phyloP scores from a whole-genome alignment of 2,888 invertebrate species.

The Aphidoletes aphidimyza region DNA sequence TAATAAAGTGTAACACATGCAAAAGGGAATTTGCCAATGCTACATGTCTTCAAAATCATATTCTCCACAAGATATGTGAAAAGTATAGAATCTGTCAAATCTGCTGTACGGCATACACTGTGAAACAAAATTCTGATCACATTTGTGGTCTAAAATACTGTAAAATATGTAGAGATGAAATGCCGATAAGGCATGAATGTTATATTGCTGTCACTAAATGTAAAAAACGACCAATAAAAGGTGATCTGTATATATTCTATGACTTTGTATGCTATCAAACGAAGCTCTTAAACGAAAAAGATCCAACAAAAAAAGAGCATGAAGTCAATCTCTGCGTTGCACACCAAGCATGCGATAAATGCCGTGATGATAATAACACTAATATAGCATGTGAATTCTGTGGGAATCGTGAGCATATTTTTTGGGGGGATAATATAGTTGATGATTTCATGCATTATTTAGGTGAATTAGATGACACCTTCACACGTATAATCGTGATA shows the following conservation, averaged over 20 bases:
- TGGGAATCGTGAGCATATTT: slow-evolving; percentile 9
- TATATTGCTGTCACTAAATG: not conserved
- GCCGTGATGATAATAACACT: not conserved
- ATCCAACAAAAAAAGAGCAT: not conserved
- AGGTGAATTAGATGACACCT: not conserved
- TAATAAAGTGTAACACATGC: not conserved
- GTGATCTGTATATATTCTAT: not conserved
- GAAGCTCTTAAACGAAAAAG: not conserved
- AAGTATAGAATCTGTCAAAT: not conserved
- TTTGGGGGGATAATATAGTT: not conserved
- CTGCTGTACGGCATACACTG: not conserved
- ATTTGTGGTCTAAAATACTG: not conserved
- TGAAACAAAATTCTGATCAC: not conserved
- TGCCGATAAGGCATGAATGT: slow-evolving; percentile 21
- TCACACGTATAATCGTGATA: not conserved
- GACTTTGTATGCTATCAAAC: not conserved
- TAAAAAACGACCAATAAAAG: not conserved
- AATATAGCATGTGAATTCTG: not conserved
- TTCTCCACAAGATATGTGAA: not conserved
- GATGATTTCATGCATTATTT: slow-evolving; percentile 2
- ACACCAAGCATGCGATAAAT: not conserved
- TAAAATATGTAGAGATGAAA: not conserved
- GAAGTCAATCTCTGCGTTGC: not conserved
- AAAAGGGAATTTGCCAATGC: not conserved
- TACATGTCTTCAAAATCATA: not conserved